Conservation (phyloP, 2,113 vertebrate species). For the Camarhynchus parvulus region DNA sequence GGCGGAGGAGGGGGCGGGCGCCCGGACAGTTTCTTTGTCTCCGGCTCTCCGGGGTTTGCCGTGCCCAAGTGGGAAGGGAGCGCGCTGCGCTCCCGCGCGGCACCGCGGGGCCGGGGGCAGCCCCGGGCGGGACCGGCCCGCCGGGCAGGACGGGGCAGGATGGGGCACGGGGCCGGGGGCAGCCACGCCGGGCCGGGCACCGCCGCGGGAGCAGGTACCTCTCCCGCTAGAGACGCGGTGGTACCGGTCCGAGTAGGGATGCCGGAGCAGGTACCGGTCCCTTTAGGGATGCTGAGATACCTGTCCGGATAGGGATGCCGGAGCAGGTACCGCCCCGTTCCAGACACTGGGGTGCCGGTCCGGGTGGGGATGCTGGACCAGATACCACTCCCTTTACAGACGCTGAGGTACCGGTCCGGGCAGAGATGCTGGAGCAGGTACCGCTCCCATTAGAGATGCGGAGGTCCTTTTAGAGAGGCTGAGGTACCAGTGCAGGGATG, state of each 20-base stretch:
- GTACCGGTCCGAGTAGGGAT: background rate
- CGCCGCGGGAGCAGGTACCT: background rate
- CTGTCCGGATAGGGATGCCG: background rate
- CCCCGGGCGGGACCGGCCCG: background rate
- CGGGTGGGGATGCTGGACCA: background rate
- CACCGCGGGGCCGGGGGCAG: background rate
- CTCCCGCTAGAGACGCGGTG: background rate
- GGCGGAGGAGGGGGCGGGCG: constrained; percentile 14
- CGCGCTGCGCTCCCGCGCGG: constrained; percentile 30
- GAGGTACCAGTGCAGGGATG: background rate
- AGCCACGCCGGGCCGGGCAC: background rate
- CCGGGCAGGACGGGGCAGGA: background rate
- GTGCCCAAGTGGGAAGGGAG: constrained; percentile 69
- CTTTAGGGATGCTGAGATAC: background rate
- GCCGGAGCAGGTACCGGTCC: background rate
- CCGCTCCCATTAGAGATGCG: background rate
- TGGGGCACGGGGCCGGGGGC: background rate
- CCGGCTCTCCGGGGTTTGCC: constrained; percentile 54
- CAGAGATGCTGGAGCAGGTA: background rate
- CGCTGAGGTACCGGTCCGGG: background rate
- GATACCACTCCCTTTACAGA: background rate
- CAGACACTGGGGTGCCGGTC: background rate
- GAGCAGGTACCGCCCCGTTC: background rate
- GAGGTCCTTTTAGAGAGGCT: background rate
- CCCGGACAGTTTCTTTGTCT: constrained; percentile 81